Percentiles rank a stretch among this genome's conserved stretches.
phyloP scores from a whole-genome alignment of 2,113 vertebrate genomes.

The Sphaerodactylus townsendi region DNA sequence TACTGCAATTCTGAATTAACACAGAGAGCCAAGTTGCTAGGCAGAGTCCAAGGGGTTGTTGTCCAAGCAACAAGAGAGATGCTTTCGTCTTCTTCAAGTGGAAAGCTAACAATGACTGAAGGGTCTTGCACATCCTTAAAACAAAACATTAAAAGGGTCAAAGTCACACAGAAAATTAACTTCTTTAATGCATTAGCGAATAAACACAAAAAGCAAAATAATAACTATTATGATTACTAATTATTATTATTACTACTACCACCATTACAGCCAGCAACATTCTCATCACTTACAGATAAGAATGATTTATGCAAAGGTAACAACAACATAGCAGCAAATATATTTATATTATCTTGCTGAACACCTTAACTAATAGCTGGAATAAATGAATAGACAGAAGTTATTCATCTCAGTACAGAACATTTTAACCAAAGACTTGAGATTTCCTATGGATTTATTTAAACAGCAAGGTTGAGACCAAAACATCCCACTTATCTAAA shows the following conservation, averaged over 20 bases:
- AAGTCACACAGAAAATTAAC: not conserved
- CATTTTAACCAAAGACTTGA: not conserved
- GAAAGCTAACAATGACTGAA: slow-evolving; percentile 91
- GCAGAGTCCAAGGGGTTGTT: slow-evolving; percentile 97
- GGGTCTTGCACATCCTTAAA: slow-evolving; percentile 96
- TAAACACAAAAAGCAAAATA: not conserved
- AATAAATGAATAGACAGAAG: not conserved
- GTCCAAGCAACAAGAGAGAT: slow-evolving; percentile 94
- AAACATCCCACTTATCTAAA: not conserved
- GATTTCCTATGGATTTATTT: not conserved
- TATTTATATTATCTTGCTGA: not conserved
- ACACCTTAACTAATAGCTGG: not conserved
- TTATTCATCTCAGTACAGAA: not conserved
- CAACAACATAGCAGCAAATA: not conserved
- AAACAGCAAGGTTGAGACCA: not conserved
- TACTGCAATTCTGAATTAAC: slow-evolving; percentile 91
- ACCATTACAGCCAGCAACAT: not conserved
- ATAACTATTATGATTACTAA: no score
- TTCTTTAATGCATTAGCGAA: not conserved
- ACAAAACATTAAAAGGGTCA: slow-evolving; percentile 21
- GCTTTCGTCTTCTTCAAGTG: slow-evolving; percentile 83
- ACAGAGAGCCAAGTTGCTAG: slow-evolving; percentile 94
- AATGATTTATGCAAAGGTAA: not conserved
- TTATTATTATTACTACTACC: no score
- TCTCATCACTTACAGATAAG: not conserved